Evolutionary conservation across 2,113 vertebrate species (phyloP), one percentile per base, ranked within the genome.

Genomic region (Microtus oregoni): DNA sequence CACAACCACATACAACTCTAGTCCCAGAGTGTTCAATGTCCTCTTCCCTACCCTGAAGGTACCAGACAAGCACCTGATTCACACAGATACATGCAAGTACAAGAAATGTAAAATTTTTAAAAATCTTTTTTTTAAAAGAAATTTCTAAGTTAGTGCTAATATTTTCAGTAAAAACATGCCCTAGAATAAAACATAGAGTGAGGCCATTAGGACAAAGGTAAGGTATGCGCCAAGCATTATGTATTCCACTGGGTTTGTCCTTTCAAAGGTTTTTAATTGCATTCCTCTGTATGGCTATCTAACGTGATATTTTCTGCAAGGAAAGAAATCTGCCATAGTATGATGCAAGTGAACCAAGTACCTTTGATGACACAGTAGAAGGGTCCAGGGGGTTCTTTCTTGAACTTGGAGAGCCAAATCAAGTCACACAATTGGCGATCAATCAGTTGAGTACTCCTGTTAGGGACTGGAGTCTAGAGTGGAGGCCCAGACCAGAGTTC

Each of bases 91-190:
- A 61, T 28, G 22, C 35, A 61, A 3, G 22, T 24, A 38, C 13
- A 61, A 26, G 38, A 61, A 38, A 38, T 38, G 35, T 35, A 70
- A 70, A 35, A 17, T 7, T 35, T 70, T 70, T 68, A 11, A 58
- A 81, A n/a, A 35, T n/a, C 4, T 20, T 11, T n/a, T n/a, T 50
- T 78, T 35, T 7, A 35, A 55, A n/a, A 50, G 8, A 3, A 61
- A 61, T 61, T 38, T 61, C 35, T 82, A 92, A 75, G 15, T 85
- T 65, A 88, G 52, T 5, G 55, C 4, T 65, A 90, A 68, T 8
- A 88, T 88, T 85, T 79, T 90, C 90, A 94, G 79, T 47, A 90
- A 14, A 89, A 94, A 67, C 65, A 7, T 94, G 77, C 58, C n/a
- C 15, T 17, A 96, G 22, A 58, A 75, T 44, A 96, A 50, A 86